A percentile compares a stretch with the other conserved stretches of the same genome.
These are phyloP conservation scores for Xiphias gladius DNA, from an alignment of 2,113 vertebrate species.

Conservation along the genomic window DNA sequence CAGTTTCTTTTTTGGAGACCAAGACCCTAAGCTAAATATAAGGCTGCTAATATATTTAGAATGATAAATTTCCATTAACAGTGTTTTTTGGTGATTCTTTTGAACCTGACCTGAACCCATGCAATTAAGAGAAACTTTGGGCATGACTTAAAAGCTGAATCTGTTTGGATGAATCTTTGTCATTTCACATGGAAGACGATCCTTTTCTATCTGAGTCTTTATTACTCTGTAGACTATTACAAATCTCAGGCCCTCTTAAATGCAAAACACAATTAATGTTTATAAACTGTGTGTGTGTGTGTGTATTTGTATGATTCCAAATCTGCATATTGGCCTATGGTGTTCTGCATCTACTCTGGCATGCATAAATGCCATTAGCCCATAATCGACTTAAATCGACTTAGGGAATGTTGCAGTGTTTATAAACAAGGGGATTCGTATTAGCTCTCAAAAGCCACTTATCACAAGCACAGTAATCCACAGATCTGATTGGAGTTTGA, in stretches of 20 bases:
- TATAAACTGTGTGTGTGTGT: slow-evolving; percentile 9
- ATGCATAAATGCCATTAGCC: slow-evolving; percentile 68
- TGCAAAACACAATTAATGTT: slow-evolving; percentile 38
- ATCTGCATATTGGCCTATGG: slow-evolving; percentile 26
- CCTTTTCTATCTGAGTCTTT: slow-evolving; percentile 18
- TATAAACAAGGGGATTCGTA: slow-evolving; percentile 78
- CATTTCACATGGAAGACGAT: slow-evolving; percentile 35
- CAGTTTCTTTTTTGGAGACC: not conserved
- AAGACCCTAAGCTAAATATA: not conserved
- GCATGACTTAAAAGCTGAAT: slow-evolving; percentile 31
- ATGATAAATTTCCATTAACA: slow-evolving; percentile 3
- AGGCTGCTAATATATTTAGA: slow-evolving; percentile 20
- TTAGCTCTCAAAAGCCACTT: slow-evolving; percentile 77
- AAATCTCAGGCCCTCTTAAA: slow-evolving; percentile 47
- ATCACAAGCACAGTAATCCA: slow-evolving; percentile 74
- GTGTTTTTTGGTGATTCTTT: slow-evolving; percentile 2
- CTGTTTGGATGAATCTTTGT: slow-evolving; percentile 7
- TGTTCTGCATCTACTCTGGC: slow-evolving; percentile 26
- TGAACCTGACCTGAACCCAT: slow-evolving; percentile 18
- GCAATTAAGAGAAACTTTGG: slow-evolving; percentile 52
- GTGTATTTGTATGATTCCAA: slow-evolving; percentile 25
- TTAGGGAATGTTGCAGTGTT: slow-evolving; percentile 71
- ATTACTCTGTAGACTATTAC: slow-evolving; percentile 34
- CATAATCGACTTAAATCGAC: slow-evolving; percentile 76
- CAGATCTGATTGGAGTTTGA: slow-evolving; percentile 65